phyloP scores from a whole-genome alignment of 2,888 invertebrate species.

The Lagria hirta region DNA sequence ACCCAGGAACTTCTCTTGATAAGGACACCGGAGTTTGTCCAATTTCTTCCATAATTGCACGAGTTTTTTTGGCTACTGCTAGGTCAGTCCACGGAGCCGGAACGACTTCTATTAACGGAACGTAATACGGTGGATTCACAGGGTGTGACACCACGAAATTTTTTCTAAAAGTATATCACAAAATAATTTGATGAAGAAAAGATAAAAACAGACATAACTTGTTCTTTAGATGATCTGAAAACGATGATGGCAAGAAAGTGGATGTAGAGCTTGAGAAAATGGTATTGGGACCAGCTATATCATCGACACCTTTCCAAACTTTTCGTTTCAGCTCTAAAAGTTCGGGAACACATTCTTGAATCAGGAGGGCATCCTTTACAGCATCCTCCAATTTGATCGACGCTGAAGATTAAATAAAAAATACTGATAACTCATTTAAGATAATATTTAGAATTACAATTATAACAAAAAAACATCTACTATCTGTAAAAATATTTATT shows the following conservation, averaged over 20 bases:
- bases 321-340: conserved; percentile 79
- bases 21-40: conserved; percentile 90
- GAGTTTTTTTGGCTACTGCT: conserved; percentile 72
- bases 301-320: conserved; percentile 77
- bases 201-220: no score
- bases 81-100: conserved; percentile 92
- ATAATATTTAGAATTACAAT: neutral
- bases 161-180: conserved; percentile 46
- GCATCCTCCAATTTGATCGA: conserved; percentile 63
- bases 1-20: conserved; percentile 85
- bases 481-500: no score
- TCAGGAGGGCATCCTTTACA: conserved; percentile 73
- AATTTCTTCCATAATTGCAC: conserved; percentile 79
- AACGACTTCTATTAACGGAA: conserved; percentile 90
- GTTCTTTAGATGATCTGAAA: conserved; percentile 79
- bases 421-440: neutral
- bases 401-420: neutral
- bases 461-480: no score
- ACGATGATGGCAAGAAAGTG: conserved; percentile 84
- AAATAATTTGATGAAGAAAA: no score
- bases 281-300: conserved; percentile 70
- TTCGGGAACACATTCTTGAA: conserved; percentile 96
- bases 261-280: conserved; percentile 93
- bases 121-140: conserved; percentile 96
- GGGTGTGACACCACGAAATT: conserved; percentile 88